Conservation (phyloP, 1,140 invertebrate genomes). For the Pogonomyrmex californicus region DNA sequence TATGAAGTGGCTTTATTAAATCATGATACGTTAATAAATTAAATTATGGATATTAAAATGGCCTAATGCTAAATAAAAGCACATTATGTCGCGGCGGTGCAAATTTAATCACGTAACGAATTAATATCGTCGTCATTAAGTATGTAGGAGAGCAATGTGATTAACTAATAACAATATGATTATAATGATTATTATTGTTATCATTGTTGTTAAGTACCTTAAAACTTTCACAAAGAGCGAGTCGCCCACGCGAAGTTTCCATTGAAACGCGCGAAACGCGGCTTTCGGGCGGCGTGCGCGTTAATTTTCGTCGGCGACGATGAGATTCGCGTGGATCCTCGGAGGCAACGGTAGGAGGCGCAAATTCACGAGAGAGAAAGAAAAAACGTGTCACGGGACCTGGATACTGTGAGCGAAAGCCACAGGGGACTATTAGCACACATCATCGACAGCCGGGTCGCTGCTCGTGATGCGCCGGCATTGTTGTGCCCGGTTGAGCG, state of each 20-base stretch:
- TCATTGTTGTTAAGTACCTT: constrained; percentile 66
- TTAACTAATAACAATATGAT: constrained; percentile 62
- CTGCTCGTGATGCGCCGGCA: constrained; percentile 85
- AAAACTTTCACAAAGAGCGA: constrained; percentile 56
- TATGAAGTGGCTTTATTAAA: constrained; percentile 58
- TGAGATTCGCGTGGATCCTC: constrained; percentile 24
- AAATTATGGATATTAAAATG: constrained; percentile 70
- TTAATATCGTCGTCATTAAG: constrained; percentile 60
- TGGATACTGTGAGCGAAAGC: constrained; percentile 78
- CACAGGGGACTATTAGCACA: constrained; percentile 84
- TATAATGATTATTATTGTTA: constrained; percentile 68
- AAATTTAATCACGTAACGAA: constrained; percentile 69
- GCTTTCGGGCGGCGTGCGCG: neutral
- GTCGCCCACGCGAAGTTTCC: neutral
- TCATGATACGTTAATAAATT: constrained; percentile 58
- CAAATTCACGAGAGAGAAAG: constrained; percentile 33
- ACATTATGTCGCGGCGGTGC: constrained; percentile 52
- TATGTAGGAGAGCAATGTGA: constrained; percentile 19
- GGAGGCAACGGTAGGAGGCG: constrained; percentile 16
- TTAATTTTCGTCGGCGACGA: constrained; percentile 12
- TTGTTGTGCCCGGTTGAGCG: constrained; percentile 82
- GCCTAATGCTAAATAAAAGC: constrained; percentile 69
- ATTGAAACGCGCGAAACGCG: constrained; percentile 32
- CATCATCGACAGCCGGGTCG: constrained; percentile 85
- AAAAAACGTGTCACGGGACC: constrained; percentile 73